Evolutionary conservation across 64 coral and sea anemone genomes (phyloP).

Genomic region (Montipora cactus): DNA sequence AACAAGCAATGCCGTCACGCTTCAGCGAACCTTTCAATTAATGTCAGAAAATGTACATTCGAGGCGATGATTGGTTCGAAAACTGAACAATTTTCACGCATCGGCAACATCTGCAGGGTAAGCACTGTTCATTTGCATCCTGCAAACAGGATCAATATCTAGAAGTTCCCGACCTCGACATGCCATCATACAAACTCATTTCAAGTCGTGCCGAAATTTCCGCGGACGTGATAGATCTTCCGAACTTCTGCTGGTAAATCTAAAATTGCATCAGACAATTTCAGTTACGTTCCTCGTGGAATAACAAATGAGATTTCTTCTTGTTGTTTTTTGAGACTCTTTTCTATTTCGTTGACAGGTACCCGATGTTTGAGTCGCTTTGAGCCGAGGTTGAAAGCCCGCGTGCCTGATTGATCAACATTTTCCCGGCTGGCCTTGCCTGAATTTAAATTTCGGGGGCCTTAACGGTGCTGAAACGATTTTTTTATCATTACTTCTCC

Average conservation of each 20-base stretch:
- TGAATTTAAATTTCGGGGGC: too few relatives aligned
- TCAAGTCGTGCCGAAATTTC: background rate
- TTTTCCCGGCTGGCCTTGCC: too few relatives aligned
- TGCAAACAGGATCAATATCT: background rate
- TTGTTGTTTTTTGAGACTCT: too few relatives aligned
- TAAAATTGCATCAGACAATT: background rate
- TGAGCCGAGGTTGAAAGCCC: too few relatives aligned
- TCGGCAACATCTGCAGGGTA: conserved; percentile 5
- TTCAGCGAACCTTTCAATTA: background rate
- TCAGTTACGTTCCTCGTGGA: conserved; percentile 3
- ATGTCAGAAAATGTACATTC: conserved; percentile 37
- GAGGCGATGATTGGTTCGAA: conserved; percentile 26
- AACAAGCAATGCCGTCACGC: background rate
- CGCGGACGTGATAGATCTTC: background rate
- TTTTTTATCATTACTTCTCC: too few relatives aligned
- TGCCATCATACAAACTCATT: background rate
- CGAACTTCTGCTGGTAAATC: background rate
- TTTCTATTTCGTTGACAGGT: background rate
- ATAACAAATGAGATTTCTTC: conserved; percentile 8
- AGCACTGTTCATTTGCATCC: conserved; percentile 24
- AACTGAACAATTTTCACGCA: conserved; percentile 6
- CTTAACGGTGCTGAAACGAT: too few relatives aligned
- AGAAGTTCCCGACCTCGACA: background rate
- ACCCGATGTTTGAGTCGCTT: background rate
- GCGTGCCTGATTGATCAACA: too few relatives aligned